These are phyloP conservation scores for Lasioglossum pauxillum DNA, from an alignment of 2,888 invertebrate genomes.

Conservation along the genomic window DNA sequence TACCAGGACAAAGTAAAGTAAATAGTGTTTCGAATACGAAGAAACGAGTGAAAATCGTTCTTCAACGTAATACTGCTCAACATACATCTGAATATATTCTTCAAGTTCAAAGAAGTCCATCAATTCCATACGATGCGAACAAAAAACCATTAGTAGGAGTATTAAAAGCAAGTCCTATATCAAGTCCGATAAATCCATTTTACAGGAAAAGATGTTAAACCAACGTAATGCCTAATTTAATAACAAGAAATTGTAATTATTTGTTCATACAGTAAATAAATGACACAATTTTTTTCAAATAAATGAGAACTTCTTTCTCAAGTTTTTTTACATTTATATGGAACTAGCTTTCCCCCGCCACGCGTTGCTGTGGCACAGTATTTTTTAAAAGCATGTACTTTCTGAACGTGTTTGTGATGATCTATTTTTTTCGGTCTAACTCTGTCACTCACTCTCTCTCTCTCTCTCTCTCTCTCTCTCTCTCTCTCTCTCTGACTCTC, in stretches of 20 bases:
- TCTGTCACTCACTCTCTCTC: too few species aligned
- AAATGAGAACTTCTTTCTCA: not conserved
- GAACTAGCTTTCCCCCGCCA: too few species aligned
- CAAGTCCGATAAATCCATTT: constrained; percentile 92
- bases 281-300: constrained; percentile 10
- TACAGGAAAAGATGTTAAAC: constrained; percentile 85
- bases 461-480: too few species aligned
- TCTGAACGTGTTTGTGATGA: too few species aligned
- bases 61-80: constrained; percentile 90
- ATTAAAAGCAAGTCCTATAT: constrained; percentile 88
- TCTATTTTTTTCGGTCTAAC: too few species aligned
- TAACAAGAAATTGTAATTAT: constrained; percentile 24
- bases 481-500: too few species aligned
- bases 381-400: too few species aligned
- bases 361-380: too few species aligned
- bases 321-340: not conserved
- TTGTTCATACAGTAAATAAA: constrained; percentile 46
- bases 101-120: constrained; percentile 90
- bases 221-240: not conserved
- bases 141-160: constrained; percentile 90
- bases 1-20: constrained; percentile 20
- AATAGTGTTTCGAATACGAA: constrained; percentile 72
- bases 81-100: constrained; percentile 90
- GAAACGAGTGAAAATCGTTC: constrained; percentile 91
- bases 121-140: constrained; percentile 90